These are phyloP conservation scores for Loxodonta africana DNA, from an alignment of 2,113 vertebrate genomes.

Conservation along the genomic window DNA sequence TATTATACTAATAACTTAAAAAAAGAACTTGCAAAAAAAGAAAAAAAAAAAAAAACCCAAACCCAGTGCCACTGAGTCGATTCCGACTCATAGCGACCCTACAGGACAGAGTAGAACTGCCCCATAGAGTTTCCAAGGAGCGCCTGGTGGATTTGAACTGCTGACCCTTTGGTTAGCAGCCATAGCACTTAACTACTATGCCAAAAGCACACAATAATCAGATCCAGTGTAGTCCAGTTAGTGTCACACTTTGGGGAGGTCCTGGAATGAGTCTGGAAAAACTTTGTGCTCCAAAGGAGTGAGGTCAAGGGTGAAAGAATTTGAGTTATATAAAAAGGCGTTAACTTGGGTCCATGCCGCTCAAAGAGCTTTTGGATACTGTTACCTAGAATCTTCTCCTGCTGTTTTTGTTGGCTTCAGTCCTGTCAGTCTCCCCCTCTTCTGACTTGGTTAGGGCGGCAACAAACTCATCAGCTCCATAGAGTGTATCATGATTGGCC, in stretches of 20 bases:
- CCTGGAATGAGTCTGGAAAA: not conserved
- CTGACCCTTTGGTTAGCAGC: too few relatives aligned
- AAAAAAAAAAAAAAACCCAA: not conserved
- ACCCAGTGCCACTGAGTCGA: too few relatives aligned
- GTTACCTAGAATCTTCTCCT: not conserved
- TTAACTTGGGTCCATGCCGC: not conserved
- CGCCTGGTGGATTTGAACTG: too few relatives aligned
- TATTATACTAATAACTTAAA: too few relatives aligned
- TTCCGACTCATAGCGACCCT: too few relatives aligned
- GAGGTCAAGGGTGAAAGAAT: not conserved
- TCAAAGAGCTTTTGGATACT: not conserved
- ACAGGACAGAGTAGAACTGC: too few relatives aligned
- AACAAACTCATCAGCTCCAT: too few relatives aligned
- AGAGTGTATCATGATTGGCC: not conserved
- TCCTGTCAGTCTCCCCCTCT: not conserved
- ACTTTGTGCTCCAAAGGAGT: not conserved
- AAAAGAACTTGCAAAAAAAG: not conserved
- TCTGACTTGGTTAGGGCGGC: not conserved
- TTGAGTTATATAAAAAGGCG: not conserved
- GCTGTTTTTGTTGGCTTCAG: not conserved
- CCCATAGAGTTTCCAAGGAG: too few relatives aligned
- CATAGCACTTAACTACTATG: too few relatives aligned
- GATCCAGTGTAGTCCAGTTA: not conserved
- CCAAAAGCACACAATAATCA: not conserved
- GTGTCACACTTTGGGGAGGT: not conserved